These are phyloP conservation scores for Pachycephus smyrnensis DNA, from an alignment of 2,888 invertebrate genomes.

Conservation along the genomic window DNA sequence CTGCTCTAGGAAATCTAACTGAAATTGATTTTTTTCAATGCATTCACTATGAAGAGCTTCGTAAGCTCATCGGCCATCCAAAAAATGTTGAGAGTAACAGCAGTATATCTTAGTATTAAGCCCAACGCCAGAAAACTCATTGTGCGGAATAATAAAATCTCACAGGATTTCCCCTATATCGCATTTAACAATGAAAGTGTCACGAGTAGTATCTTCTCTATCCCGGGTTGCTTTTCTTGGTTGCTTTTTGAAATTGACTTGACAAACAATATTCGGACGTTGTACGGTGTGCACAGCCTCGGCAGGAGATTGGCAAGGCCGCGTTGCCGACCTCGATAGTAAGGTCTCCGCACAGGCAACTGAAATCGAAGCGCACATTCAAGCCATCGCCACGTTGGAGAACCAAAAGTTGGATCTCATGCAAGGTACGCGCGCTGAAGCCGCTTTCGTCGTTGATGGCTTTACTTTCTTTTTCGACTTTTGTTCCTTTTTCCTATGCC, in stretches of 20 bases:
- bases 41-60: no score
- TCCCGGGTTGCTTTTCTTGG: slow-evolving; percentile 2
- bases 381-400: slow-evolving; percentile 73
- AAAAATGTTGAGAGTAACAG: no score
- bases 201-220: neutral
- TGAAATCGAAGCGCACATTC: slow-evolving; percentile 70
- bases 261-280: slow-evolving; percentile 49
- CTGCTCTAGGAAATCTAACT: no score
- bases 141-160: no score
- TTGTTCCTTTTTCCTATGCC: neutral
- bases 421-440: slow-evolving; percentile 68
- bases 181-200: no score
- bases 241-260: slow-evolving; percentile 22
- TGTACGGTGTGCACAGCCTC: slow-evolving; percentile 61
- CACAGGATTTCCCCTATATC: no score
- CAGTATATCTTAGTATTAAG: no score
- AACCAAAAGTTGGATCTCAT: slow-evolving; percentile 77
- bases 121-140: no score
- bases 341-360: slow-evolving; percentile 57
- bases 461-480: no score
- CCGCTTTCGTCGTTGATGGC: neutral
- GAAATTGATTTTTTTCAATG: no score
- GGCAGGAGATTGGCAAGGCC: slow-evolving; percentile 59
- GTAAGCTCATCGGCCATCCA: no score
- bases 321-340: slow-evolving; percentile 59